Base-by-base conservation (phyloP, 92 coral and sea anemone genomes). In the Hydrozoanthus gracilis region DNA sequence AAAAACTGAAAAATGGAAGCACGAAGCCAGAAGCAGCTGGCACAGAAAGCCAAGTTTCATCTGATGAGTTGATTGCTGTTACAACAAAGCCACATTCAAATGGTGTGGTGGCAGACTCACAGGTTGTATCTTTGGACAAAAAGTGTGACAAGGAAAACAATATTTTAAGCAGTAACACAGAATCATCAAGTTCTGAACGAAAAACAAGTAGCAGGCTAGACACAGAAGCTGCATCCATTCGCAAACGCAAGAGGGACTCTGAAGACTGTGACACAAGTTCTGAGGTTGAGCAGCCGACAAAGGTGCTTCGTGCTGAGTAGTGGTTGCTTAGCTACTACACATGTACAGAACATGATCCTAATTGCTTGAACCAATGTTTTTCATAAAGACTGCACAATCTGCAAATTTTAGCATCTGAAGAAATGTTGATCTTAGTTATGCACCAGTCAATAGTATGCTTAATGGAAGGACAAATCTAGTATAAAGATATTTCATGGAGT, bases 211-310 rank as follows among this genome's bases (percentile, higher is more conserved):
- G 18, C 45, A 44, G 35, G 8, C 46, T 76, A 11, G 52, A 27
- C 35, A 8, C 61, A 4, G 70, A 64, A 47, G 85, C 3, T 0
- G 46, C 75, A 15, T 46, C 60, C 10, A 12, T 11, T 14, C 56
- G 18, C 16, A 79, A 79, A 17, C 55, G 84, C 46, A 79, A 79
- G 73, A 62, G 85, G 35, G 14, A 70, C 12, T 65, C 62, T 13
- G 85, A 44, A 6, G 75, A 80, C 9, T 65, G 73, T 11, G 74
- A 65, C 0, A 39, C 49, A 18, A 4, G n/a, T 0, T 4, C 46
- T 17, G 85, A 80, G 18, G 46, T 65, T 65, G 74, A 80, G 12
- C 85, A 80, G 60, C 85, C 85, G 5, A 46, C 61, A 10, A 80
- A 80, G 51, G 48, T 80, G 60, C 47, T 80, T 20, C 85, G 74